Conservation (phyloP, 2,113 vertebrate genomes). For the Grammomys dolichurus region DNA sequence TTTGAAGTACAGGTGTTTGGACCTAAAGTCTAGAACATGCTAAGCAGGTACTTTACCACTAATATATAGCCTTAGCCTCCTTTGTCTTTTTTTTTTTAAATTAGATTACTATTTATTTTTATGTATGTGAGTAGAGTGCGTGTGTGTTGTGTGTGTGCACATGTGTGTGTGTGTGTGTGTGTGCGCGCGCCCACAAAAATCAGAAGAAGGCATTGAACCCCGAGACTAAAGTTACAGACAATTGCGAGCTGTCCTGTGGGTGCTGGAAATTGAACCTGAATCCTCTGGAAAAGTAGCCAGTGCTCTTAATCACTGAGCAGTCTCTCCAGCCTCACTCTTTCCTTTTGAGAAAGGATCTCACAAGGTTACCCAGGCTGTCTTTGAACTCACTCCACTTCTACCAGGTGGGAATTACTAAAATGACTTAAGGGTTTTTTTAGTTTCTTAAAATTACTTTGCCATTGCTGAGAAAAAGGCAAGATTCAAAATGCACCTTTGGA, state of each 20-base stretch:
- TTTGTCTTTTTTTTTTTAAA: not conserved
- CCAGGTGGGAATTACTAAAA: not conserved
- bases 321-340: not conserved
- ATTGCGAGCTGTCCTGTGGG: not conserved
- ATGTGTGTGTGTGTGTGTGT: not conserved
- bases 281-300: not conserved
- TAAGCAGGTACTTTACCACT: not conserved
- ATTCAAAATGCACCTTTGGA: not conserved
- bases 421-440: not conserved
- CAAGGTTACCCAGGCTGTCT: not conserved
- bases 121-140: not conserved
- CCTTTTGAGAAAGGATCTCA: not conserved
- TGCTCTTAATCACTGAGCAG: not conserved
- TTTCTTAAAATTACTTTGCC: not conserved
- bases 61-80: not conserved
- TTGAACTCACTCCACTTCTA: not conserved
- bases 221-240: not conserved
- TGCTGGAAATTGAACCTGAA: not conserved
- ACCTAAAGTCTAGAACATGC: not conserved
- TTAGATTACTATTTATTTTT: not conserved
- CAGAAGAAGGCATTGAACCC: not conserved
- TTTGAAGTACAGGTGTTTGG: not conserved
- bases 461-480: slow-evolving; percentile 8
- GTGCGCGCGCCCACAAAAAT: not conserved
- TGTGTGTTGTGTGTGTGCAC: not conserved